Base-by-base conservation (phyloP, 2,797 vertebrate genomes). In the Coregonus suidteri region DNA sequence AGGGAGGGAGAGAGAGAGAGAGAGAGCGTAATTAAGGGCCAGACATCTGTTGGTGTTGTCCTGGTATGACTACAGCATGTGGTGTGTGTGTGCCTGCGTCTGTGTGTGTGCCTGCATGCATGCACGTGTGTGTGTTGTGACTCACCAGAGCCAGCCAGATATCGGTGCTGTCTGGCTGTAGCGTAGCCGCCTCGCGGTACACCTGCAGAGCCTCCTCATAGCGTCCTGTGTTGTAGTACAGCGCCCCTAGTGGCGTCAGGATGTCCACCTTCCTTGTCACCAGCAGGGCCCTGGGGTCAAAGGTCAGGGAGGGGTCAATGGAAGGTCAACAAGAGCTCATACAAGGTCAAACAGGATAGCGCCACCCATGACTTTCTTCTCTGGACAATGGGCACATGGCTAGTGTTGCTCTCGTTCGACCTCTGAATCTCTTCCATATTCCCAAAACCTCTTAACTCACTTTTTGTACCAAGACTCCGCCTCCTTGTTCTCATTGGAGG, bases 211-310 rank as follows among this genome's bases (percentile, higher is more conserved):
- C 97, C 73, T 98, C 97, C n/a, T 96, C 93, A 0, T 97, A 97
- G 0, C 95, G 92, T 0, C 96, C 97, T 0, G 98, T 99, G 94
- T 99, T 99, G 88, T 99, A 99, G 82, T 97, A 99, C 6, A 99
- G 93, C 0, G 98, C 98, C 74, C 98, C 98, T 4, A 99, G 92
- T 0, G 97, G 97, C 0, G 96, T 94, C 74, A 99, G 85, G 77
- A 97, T 95, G 82, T 99, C 98, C 25, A 95, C 94, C 62, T 94
- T 96, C 81, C 90, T 94, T 0, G 96, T 94, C 64, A 98, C 95
- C 91, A 95, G 93, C 89, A 98, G 90, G 0, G 97, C 98, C 54
- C 98, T 99, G 89, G 3, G 71, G 74, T 80, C 51, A 83, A 65
- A 83, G 51, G 76, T 83, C 68, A 77, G 0, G 30, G 18, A 14